Conservation (phyloP, 2,113 vertebrate genomes). For the Vireo altiloquus region DNA sequence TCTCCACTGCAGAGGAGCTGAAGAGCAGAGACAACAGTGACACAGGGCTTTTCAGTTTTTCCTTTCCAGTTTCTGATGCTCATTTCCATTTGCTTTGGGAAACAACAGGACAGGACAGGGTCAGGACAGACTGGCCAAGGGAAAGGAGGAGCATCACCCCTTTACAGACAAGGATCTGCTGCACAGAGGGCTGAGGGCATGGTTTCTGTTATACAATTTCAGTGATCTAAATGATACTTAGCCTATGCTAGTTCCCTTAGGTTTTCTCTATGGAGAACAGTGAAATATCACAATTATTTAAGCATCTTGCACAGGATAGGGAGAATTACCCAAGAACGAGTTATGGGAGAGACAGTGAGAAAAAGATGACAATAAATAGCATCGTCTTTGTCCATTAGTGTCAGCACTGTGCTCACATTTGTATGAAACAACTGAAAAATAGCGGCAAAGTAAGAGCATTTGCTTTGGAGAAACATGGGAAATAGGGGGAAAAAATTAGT, state of each 20-base stretch:
- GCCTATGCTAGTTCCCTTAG: background rate
- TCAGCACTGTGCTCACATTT: background rate
- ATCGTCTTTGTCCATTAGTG: background rate
- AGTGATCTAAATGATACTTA: background rate
- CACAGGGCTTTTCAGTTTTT: background rate
- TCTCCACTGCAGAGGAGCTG: background rate
- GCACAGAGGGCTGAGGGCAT: background rate
- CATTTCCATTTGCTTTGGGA: background rate
- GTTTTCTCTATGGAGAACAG: background rate
- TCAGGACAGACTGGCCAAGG: background rate
- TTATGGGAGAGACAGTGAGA: background rate
- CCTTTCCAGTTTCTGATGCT: background rate
- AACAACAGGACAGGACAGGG: background rate
- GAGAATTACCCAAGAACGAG: background rate
- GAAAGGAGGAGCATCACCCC: background rate
- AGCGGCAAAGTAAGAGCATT: background rate
- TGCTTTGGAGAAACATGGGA: background rate
- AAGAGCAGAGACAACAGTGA: background rate
- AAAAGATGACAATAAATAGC: background rate
- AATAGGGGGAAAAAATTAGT: background rate
- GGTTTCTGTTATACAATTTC: background rate
- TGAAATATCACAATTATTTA: background rate
- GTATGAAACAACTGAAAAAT: background rate
- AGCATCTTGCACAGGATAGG: background rate
- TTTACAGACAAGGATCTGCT: background rate